phyloP scores from a whole-genome alignment of 2,113 vertebrate genomes.

The Cricetomys ansorgei region DNA sequence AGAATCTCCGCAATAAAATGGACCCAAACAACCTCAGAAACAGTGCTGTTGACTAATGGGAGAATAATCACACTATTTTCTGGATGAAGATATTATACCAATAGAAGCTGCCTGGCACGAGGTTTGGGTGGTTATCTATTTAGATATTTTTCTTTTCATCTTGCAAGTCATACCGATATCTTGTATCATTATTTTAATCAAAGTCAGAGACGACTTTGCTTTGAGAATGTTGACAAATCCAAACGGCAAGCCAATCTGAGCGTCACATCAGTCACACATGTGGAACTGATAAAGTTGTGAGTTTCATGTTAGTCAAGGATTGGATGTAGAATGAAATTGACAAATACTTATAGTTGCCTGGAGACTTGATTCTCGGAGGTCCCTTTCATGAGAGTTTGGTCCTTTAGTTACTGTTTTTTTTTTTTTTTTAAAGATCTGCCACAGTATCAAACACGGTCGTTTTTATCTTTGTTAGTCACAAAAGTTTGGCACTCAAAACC shows the following conservation, averaged over 20 bases:
- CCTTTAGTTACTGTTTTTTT: background rate
- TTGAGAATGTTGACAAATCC: constrained; percentile 77
- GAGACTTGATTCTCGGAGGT: constrained; percentile 45
- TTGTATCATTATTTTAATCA: constrained; percentile 71
- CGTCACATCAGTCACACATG: constrained; percentile 55
- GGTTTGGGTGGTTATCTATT: constrained; percentile 56
- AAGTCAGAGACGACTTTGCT: constrained; percentile 82
- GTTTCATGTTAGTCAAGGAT: constrained; percentile 45
- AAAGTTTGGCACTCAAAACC: background rate
- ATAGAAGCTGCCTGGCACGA: constrained; percentile 63
- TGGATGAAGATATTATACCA: constrained; percentile 53
- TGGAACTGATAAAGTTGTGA: constrained; percentile 53
- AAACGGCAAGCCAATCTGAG: constrained; percentile 67
- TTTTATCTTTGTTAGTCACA: constrained; percentile 33
- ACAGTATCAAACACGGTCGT: constrained; percentile 3
- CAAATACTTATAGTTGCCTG: constrained; percentile 30
- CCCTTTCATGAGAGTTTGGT: background rate
- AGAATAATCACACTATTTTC: background rate
- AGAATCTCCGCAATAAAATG: constrained; percentile 26
- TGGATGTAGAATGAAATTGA: constrained; percentile 58
- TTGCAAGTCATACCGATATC: constrained; percentile 77
- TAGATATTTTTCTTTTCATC: constrained; percentile 67
- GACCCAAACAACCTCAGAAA: constrained; percentile 15
- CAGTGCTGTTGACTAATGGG: background rate
- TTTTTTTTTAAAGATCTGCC: too few species aligned